Evolutionary conservation across 2,888 invertebrate species (phyloP).

Genomic region (Allolobophora icterica): DNA sequence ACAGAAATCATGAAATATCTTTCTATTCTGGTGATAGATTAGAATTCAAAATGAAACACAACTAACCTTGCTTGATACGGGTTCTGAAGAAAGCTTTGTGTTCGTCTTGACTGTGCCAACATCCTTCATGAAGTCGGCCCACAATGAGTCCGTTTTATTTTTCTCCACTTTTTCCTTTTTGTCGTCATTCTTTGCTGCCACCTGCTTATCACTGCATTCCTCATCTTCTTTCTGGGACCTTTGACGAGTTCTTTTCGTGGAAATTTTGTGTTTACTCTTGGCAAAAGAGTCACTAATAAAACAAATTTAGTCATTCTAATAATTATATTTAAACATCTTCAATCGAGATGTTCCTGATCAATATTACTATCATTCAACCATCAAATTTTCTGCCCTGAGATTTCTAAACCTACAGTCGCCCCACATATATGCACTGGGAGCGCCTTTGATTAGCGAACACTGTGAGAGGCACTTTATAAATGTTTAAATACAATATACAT

Average conservation of each 20-base stretch:
- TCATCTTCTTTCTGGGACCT: slow-evolving; percentile 29
- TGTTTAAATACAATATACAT: no score
- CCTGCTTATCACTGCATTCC: background rate
- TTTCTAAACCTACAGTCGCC: no score
- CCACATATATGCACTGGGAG: no score
- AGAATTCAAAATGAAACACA: background rate
- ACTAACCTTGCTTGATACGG: background rate
- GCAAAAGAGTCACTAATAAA: background rate
- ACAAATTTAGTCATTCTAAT: background rate
- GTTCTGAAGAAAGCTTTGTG: background rate
- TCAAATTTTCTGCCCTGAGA: no score
- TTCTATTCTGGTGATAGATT: no score
- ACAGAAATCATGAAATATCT: no score
- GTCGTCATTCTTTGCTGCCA: slow-evolving; percentile 31
- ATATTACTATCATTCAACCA: no score
- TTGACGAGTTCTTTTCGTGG: background rate
- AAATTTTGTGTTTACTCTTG: background rate
- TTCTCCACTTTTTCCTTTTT: slow-evolving; percentile 59
- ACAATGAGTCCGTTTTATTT: slow-evolving; percentile 60
- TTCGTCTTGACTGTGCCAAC: slow-evolving; percentile 49
- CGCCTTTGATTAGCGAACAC: no score
- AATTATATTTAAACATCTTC: background rate
- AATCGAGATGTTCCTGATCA: no score
- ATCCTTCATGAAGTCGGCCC: slow-evolving; percentile 64
- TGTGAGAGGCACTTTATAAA: no score